Percentiles rank a stretch among this genome's conserved stretches.
Conservation (phyloP, 2,888 invertebrate species). For the Dicranocentrus wangi region DNA sequence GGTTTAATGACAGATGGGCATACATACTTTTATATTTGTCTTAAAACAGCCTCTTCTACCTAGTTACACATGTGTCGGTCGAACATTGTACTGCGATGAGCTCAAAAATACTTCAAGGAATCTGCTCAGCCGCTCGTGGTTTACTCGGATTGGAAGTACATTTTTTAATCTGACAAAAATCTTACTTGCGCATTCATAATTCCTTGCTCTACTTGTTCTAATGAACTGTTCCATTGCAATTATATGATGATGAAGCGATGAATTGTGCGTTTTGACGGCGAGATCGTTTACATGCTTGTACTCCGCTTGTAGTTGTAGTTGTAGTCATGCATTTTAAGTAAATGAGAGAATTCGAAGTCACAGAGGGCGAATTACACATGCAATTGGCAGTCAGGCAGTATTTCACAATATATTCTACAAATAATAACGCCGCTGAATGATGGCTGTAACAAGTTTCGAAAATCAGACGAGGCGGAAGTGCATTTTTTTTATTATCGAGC, state of each 20-base stretch:
- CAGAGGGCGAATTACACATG: constrained; percentile 1
- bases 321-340: background rate
- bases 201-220: constrained; percentile 47
- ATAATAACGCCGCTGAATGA: background rate
- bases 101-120: background rate
- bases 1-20: background rate
- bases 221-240: constrained; percentile 44
- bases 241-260: constrained; percentile 18
- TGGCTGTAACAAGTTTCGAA: constrained; percentile 22
- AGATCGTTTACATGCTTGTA: background rate
- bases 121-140: background rate
- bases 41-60: no score
- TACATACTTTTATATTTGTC: no score
- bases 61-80: background rate
- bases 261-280: constrained; percentile 1
- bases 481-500: background rate
- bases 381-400: constrained; percentile 24
- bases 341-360: background rate
- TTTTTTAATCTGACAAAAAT: constrained; percentile 10
- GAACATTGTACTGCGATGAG: background rate
- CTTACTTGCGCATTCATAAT: constrained; percentile 8
- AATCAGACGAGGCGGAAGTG: constrained; percentile 13
- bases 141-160: background rate
- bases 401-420: background rate
- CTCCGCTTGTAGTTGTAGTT: background rate